Evolutionary conservation across 2,888 invertebrate genomes (phyloP).

Genomic region (Congeria kusceri): DNA sequence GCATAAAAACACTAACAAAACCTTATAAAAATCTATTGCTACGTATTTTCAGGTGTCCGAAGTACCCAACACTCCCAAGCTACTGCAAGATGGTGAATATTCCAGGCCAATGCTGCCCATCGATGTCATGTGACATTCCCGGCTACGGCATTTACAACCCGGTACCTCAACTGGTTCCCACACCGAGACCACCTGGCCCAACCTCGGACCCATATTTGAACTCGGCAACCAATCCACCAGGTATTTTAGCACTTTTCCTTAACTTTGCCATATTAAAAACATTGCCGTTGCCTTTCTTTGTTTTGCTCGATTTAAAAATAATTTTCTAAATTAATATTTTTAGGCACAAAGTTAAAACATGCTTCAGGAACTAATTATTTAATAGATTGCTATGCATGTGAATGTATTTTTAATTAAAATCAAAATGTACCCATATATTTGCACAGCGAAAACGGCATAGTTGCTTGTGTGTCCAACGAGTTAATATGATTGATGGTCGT

Average conservation of each 20-base stretch:
- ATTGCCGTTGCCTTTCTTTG: too few species aligned
- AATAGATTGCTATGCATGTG: too few species aligned
- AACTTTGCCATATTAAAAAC: too few species aligned
- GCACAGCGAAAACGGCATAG: too few species aligned
- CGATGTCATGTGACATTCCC: slow-evolving; percentile 71
- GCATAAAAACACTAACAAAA: background rate
- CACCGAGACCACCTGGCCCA: slow-evolving; percentile 61
- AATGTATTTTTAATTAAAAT: too few species aligned
- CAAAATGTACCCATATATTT: too few species aligned
- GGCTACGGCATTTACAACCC: slow-evolving; percentile 74
- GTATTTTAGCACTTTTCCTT: background rate
- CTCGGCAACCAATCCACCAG: slow-evolving; percentile 1
- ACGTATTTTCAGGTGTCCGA: slow-evolving; percentile 68
- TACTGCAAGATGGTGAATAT: slow-evolving; percentile 69
- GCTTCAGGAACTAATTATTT: too few species aligned
- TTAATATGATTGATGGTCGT: too few species aligned
- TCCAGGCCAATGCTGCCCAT: slow-evolving; percentile 74
- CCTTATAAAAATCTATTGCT: background rate
- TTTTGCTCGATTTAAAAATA: too few species aligned
- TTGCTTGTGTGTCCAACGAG: too few species aligned
- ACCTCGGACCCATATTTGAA: slow-evolving; percentile 59
- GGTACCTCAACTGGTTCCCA: slow-evolving; percentile 69
- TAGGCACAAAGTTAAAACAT: too few species aligned
- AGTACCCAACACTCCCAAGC: slow-evolving; percentile 68
- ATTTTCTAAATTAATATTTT: too few species aligned